A percentile compares a stretch with the other conserved stretches of the same genome.
These are phyloP conservation scores for Aphrophora alni DNA, from an alignment of 2,888 invertebrate genomes.

Conservation along the genomic window DNA sequence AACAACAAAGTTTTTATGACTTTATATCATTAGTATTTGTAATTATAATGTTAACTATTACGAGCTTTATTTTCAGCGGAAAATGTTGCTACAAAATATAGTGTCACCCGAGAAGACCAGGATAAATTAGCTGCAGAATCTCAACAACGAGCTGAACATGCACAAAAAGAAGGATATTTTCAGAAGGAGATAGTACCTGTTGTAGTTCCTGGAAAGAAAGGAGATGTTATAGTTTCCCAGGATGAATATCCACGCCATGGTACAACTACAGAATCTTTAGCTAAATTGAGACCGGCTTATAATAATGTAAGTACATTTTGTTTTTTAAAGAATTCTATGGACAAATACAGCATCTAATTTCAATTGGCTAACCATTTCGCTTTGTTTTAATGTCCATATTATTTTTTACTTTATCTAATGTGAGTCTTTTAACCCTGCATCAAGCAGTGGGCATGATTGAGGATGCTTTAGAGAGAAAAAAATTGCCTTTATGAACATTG, in stretches of 20 bases:
- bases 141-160: constrained; percentile 68
- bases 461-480: no score
- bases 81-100: constrained; percentile 72
- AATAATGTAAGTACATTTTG: constrained; percentile 58
- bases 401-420: no score
- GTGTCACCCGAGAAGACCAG: constrained; percentile 71
- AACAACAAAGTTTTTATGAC: no score
- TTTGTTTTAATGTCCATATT: background rate
- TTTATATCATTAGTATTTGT: no score
- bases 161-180: constrained; percentile 69
- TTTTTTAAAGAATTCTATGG: no score
- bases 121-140: constrained; percentile 73
- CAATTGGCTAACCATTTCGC: no score
- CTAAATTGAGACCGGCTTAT: constrained; percentile 71
- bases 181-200: constrained; percentile 75
- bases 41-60: no score
- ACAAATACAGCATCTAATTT: no score
- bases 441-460: no score
- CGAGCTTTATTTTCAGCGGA: constrained; percentile 68
- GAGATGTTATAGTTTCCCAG: constrained; percentile 59
- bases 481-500: no score
- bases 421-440: no score
- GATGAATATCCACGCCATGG: constrained; percentile 76
- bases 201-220: constrained; percentile 60
- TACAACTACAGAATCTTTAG: constrained; percentile 65